These are phyloP conservation scores for Leuctra nigra DNA, from an alignment of 2,888 invertebrate genomes.

Conservation along the genomic window DNA sequence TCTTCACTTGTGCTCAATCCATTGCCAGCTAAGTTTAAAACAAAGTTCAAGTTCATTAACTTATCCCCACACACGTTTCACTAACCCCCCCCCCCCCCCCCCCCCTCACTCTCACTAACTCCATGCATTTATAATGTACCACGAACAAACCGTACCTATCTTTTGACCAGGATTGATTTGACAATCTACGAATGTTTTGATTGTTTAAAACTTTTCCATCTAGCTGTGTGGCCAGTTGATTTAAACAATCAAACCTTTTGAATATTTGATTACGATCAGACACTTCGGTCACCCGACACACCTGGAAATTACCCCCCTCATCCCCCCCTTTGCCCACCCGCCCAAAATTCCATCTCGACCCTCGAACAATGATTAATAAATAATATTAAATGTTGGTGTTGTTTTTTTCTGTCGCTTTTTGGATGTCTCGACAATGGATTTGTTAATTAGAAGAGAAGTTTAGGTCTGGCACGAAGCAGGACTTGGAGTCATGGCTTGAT, in stretches of 20 bases:
- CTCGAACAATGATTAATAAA: conserved; percentile 13
- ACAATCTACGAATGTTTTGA: background rate
- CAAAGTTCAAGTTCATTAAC: no score
- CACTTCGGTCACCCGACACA: background rate
- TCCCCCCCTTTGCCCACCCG: background rate
- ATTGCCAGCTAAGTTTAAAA: no score
- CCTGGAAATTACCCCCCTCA: background rate
- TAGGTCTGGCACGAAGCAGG: no score
- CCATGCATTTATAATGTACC: no score
- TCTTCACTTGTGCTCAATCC: no score
- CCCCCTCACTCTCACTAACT: no score
- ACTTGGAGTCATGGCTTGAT: no score
- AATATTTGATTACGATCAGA: conserved; percentile 7
- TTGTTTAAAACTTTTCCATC: background rate
- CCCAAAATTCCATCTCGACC: no score
- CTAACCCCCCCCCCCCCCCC: no score
- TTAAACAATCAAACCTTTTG: background rate
- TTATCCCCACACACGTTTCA: no score
- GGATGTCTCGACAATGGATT: background rate
- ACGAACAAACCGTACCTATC: no score
- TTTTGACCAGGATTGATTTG: no score
- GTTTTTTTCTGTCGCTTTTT: background rate
- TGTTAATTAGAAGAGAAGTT: background rate
- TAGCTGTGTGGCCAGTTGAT: background rate
- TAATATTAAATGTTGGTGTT: background rate